These are phyloP conservation scores for Crax fasciolata DNA, from an alignment of 2,797 vertebrate species.

Conservation along the genomic window DNA sequence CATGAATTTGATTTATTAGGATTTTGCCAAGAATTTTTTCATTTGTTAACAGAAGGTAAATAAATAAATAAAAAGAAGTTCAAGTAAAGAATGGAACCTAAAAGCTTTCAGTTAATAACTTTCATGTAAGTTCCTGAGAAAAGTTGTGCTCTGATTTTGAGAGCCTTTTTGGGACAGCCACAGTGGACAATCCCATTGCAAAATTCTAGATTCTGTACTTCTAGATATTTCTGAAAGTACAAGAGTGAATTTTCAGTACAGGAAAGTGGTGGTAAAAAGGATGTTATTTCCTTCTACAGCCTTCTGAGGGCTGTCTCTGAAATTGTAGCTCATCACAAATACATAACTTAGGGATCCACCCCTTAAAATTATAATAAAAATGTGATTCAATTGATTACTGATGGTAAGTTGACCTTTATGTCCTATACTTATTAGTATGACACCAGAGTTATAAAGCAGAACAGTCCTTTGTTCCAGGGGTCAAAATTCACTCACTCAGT, in stretches of 20 bases:
- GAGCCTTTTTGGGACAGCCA: not conserved
- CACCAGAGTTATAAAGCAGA: not conserved
- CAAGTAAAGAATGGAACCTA: not conserved
- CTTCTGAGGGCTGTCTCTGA: not conserved
- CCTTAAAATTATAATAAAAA: not conserved
- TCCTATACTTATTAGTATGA: not conserved
- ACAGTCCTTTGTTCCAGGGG: not conserved
- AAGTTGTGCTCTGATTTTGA: not conserved
- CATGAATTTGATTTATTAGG: not conserved
- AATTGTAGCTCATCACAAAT: not conserved
- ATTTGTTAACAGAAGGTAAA: not conserved
- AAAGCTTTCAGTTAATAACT: not conserved
- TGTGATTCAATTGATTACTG: not conserved
- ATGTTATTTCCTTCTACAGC: not conserved
- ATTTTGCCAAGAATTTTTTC: not conserved
- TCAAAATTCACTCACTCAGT: not conserved
- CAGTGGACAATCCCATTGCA: not conserved
- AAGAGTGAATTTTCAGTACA: not conserved
- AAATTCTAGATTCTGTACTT: not conserved
- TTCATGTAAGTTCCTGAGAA: not conserved
- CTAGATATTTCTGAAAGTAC: not conserved
- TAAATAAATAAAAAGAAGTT: not conserved
- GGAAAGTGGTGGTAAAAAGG: not conserved
- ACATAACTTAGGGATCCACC: too few relatives aligned
- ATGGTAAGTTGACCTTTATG: not conserved